Evolutionary conservation across 2,113 vertebrate species (phyloP), one percentile per base, ranked within the genome.

Genomic region (Octodon degus): DNA sequence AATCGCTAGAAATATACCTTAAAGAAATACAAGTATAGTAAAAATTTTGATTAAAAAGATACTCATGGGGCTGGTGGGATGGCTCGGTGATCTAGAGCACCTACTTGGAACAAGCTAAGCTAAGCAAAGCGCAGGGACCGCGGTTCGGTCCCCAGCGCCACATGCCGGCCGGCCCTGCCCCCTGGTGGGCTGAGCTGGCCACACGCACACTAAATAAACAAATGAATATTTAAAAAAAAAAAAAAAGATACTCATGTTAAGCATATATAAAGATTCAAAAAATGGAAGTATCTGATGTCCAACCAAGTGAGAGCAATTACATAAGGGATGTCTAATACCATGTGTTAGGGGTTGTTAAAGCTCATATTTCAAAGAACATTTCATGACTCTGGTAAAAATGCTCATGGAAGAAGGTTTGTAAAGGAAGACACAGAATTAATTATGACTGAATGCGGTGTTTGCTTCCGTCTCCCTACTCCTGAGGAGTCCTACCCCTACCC

Each of bases 341-440:
- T 32, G 32, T 12, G 70, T 43, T 13, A 82, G n/a, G 60, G 27
- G 16, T 1, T 67, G 20, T 86, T 96, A 68, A 76, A 89, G 77
- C 55, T 86, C 82, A 74, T 19, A 30, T n/a, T 91, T 80, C 65
- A 93, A 93, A 70, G 30, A 83, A 43, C 24, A 89, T 81, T 91
- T 93, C 19, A 72, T 43, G 62, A 91, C 72, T 77, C 37, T 76
- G 72, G 43, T 14, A 14, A 93, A 95, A 83, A 93, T 37, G 24
- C 32, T 72, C 43, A 77, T n/a, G n/a, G 63, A 34, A 30, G 74
- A 79, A 3, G 40, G 25, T 68, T 83, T 63, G 34, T 70, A 91
- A 37, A 93, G 37, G 65, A 85, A 95, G 89, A 74, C 25, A 82
- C 37, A 86, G 55, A 67, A 83, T 68, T n/a, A 91, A n/a, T 86